phyloP scores from a whole-genome alignment of 92 coral and sea anemone species.

The Phenganax marumi region DNA sequence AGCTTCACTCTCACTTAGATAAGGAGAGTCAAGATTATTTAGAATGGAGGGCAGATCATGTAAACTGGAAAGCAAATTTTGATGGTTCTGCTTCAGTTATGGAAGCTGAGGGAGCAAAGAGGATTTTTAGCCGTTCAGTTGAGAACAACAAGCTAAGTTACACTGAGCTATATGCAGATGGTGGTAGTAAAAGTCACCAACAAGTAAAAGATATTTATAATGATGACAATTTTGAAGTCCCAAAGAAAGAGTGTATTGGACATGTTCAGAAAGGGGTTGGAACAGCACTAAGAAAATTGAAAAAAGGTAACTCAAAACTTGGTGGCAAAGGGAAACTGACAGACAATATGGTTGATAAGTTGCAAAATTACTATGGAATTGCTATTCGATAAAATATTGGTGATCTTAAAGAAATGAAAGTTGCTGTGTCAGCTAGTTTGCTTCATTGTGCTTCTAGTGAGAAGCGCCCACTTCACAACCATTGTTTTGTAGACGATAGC shows the following conservation, averaged over 20 bases:
- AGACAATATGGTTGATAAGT: conserved; percentile 55
- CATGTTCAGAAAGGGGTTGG: conserved; percentile 63
- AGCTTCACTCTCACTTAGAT: conserved; percentile 42
- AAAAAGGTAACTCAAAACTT: conserved; percentile 45
- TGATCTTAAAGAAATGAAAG: conserved; percentile 55
- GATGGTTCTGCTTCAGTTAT: conserved; percentile 57
- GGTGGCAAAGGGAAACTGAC: conserved; percentile 63
- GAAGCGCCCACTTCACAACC: conserved; percentile 48
- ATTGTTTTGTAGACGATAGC: too few species aligned
- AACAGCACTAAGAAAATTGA: conserved; percentile 57
- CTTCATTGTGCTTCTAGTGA: conserved; percentile 64
- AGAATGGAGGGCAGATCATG: conserved; percentile 39
- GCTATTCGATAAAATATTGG: conserved; percentile 63
- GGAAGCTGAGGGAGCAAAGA: conserved; percentile 53
- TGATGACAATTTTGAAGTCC: conserved; percentile 33
- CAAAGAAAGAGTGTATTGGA: conserved; percentile 50
- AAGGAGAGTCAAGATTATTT: conserved; percentile 31
- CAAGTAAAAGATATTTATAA: conserved; percentile 40
- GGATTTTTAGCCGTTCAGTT: conserved; percentile 41
- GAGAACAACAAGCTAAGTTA: conserved; percentile 43
- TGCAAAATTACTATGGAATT: conserved; percentile 62
- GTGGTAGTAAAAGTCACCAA: conserved; percentile 44
- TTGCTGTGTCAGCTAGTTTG: conserved; percentile 51
- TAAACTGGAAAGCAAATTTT: conserved; percentile 27
- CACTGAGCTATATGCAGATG: conserved; percentile 50